phyloP scores from a whole-genome alignment of 2,113 vertebrate genomes.

The Gadus macrocephalus region DNA sequence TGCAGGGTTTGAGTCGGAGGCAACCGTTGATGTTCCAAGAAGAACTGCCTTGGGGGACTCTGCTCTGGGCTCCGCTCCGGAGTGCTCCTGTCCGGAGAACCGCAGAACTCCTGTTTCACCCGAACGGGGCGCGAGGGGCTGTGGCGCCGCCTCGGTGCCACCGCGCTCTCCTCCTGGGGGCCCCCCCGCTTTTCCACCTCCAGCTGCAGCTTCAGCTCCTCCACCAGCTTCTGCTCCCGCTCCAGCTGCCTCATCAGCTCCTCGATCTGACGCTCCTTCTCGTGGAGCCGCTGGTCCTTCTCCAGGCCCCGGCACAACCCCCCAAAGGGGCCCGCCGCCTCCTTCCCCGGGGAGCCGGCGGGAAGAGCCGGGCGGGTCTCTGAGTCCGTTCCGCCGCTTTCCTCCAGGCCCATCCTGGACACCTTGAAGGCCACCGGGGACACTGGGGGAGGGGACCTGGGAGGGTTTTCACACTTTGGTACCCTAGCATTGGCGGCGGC shows the following conservation, averaged over 20 bases:
- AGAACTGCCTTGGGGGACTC: constrained; percentile 69
- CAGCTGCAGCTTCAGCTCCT: constrained; percentile 93
- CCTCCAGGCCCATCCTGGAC: constrained; percentile 78
- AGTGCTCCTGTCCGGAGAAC: constrained; percentile 47
- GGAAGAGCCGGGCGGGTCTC: constrained; percentile 62
- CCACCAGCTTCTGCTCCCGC: constrained; percentile 93
- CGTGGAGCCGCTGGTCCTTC: constrained; percentile 90
- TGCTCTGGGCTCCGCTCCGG: constrained; percentile 27
- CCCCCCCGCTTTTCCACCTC: constrained; percentile 91
- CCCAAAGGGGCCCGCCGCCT: constrained; percentile 63
- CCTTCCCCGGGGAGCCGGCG: constrained; percentile 50
- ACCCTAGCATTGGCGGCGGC: constrained; percentile 30
- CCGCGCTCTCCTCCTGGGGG: constrained; percentile 65
- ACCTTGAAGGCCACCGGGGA: constrained; percentile 84
- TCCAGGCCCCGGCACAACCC: constrained; percentile 62
- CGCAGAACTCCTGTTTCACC: constrained; percentile 59
- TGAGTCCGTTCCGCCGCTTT: constrained; percentile 74
- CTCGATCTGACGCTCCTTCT: constrained; percentile 94
- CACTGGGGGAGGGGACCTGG: constrained; percentile 77
- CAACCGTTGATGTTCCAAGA: constrained; percentile 71
- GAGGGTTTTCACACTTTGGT: constrained; percentile 62
- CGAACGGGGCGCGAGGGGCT: constrained; percentile 30
- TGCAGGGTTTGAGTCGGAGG: constrained; percentile 49
- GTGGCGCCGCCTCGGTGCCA: constrained; percentile 34
- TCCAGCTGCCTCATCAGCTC: constrained; percentile 92